Percentiles rank a stretch among this genome's conserved stretches.
phyloP scores from a whole-genome alignment of 2,113 vertebrate species.

The Drymodes brunneopygia region DNA sequence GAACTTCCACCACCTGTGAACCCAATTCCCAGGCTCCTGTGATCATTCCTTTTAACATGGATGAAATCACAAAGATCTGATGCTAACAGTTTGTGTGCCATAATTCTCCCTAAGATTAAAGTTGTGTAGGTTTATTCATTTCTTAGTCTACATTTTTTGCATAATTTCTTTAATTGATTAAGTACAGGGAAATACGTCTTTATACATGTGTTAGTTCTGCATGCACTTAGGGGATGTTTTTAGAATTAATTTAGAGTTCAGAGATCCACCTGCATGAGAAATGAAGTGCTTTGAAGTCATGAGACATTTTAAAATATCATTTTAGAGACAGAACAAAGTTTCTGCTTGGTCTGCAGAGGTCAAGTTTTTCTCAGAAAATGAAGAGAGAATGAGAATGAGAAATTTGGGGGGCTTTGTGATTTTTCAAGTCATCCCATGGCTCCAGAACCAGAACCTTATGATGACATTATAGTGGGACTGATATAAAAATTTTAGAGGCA shows the following conservation, averaged over 20 bases:
- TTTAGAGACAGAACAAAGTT: background rate
- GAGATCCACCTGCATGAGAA: background rate
- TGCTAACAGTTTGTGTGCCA: background rate
- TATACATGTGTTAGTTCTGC: background rate
- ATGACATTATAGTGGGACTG: background rate
- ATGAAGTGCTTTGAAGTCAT: background rate
- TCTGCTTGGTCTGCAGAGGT: background rate
- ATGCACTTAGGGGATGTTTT: background rate
- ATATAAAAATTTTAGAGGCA: background rate
- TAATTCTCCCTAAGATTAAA: background rate
- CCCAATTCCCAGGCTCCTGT: background rate
- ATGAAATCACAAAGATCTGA: background rate
- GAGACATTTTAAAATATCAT: background rate
- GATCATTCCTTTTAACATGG: background rate
- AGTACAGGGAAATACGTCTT: background rate
- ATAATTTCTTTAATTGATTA: background rate
- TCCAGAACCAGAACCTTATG: background rate
- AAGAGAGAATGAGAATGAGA: background rate
- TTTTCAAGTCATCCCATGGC: background rate
- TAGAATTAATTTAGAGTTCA: background rate
- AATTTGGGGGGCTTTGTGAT: background rate
- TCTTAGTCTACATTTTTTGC: background rate
- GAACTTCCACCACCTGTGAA: background rate
- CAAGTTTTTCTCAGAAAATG: background rate
- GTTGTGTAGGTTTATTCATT: background rate